phyloP scores from a whole-genome alignment of 1,140 invertebrate species.

The Temnothorax longispinosus region DNA sequence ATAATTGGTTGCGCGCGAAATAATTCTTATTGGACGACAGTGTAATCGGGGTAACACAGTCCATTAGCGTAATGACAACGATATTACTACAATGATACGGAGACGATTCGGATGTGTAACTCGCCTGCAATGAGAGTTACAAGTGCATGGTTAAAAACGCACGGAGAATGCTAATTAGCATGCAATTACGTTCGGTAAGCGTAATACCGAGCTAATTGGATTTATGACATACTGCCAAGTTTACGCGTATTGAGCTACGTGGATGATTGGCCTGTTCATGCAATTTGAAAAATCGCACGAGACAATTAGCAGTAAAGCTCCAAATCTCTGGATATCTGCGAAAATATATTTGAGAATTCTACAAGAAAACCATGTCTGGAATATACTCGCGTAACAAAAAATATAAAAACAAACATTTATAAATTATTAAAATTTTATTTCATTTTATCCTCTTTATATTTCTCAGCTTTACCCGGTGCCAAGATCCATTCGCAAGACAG shows the following conservation, averaged over 20 bases:
- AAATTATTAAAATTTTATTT: not conserved
- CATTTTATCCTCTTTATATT: not conserved
- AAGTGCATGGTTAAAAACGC: slow-evolving; percentile 65
- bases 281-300: slow-evolving; percentile 10
- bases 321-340: not conserved
- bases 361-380: not conserved
- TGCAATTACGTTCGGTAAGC: slow-evolving; percentile 67
- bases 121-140: not conserved
- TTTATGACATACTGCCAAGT: slow-evolving; percentile 70
- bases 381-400: not conserved
- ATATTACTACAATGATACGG: slow-evolving; percentile 62
- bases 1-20: slow-evolving; percentile 36
- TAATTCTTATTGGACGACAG: slow-evolving; percentile 57
- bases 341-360: not conserved
- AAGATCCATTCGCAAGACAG: not conserved
- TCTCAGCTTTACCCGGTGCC: not conserved
- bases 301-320: not conserved
- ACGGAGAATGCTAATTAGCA: slow-evolving; percentile 65
- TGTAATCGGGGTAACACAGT: slow-evolving; percentile 31
- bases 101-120: slow-evolving; percentile 24
- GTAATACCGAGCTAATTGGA: slow-evolving; percentile 71
- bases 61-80: slow-evolving; percentile 70
- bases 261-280: not conserved
- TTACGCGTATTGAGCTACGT: not conserved
- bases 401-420: not conserved